Evolutionary conservation across 2,113 vertebrate genomes (phyloP).

Genomic region (Burhinus bistriatus): DNA sequence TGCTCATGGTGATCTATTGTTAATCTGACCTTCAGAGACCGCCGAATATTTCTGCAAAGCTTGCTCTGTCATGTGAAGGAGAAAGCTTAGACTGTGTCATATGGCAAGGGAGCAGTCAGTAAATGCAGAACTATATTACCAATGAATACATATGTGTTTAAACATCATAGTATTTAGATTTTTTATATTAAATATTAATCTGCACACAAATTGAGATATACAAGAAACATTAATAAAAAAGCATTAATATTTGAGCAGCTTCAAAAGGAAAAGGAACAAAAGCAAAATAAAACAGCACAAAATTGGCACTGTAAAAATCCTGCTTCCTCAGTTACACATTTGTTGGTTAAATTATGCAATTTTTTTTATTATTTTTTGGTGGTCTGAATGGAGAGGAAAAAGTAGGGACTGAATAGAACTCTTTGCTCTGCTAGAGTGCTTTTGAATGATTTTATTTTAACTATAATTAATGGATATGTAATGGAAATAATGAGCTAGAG

Average conservation of each 20-base stretch:
- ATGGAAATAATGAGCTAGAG: constrained; percentile 61
- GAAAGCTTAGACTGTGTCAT: neutral
- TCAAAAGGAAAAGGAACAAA: neutral
- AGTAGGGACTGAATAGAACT: constrained; percentile 8
- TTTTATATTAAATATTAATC: neutral
- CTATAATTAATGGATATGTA: constrained; percentile 60
- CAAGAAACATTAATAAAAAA: neutral
- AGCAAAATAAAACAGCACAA: neutral
- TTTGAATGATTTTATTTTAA: constrained; percentile 63
- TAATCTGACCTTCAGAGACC: neutral
- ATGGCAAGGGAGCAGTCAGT: neutral
- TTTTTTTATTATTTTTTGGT: neutral
- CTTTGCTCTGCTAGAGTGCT: constrained; percentile 22
- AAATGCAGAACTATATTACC: neutral
- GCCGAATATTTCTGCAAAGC: neutral
- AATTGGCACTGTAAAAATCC: neutral
- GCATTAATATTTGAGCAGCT: neutral
- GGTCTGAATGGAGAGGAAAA: neutral
- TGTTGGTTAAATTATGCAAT: neutral
- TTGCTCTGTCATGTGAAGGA: neutral
- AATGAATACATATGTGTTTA: neutral
- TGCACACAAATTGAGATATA: neutral
- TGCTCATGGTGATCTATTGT: neutral
- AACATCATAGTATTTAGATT: neutral
- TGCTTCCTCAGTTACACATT: neutral